Evolutionary conservation across 2,888 invertebrate genomes (phyloP).

Genomic region (Noctuana brunneofusca): DNA sequence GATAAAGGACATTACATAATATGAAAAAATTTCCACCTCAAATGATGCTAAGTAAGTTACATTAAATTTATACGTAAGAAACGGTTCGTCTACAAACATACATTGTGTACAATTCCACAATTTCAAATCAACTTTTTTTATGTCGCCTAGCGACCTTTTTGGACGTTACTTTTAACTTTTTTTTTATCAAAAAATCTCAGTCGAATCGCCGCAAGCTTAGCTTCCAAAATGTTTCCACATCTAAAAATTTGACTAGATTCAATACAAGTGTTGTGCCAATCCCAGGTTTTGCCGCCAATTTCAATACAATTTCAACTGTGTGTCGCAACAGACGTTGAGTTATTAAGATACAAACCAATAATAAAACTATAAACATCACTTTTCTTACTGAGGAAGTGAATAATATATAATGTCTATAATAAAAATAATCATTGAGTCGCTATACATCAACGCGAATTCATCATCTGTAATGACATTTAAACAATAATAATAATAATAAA

Average conservation of each 20-base stretch:
- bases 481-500: conserved; percentile 79
- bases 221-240: conserved; percentile 57
- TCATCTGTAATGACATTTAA: conserved; percentile 70
- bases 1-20: conserved; percentile 76
- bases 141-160: conserved; percentile 76
- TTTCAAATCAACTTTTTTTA: conserved; percentile 72
- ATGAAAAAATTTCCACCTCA: conserved; percentile 67
- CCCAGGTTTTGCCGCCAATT: conserved; percentile 60
- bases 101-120: conserved; percentile 75
- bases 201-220: conserved; percentile 72
- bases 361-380: conserved; percentile 62
- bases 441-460: conserved; percentile 57
- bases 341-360: conserved; percentile 40
- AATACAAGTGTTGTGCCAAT: conserved; percentile 73
- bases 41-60: conserved; percentile 66
- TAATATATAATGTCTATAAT: conserved; percentile 63
- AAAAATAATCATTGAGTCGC: conserved; percentile 64
- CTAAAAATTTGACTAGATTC: conserved; percentile 81
- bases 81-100: conserved; percentile 51
- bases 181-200: conserved; percentile 69
- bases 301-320: conserved; percentile 43
- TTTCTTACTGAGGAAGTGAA: conserved; percentile 73
- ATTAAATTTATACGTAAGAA: conserved; percentile 62
- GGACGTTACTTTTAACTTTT: conserved; percentile 68
- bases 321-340: conserved; percentile 43